These are phyloP conservation scores for Scarus forsteni DNA, from an alignment of 2,797 vertebrate genomes.

Conservation along the genomic window DNA sequence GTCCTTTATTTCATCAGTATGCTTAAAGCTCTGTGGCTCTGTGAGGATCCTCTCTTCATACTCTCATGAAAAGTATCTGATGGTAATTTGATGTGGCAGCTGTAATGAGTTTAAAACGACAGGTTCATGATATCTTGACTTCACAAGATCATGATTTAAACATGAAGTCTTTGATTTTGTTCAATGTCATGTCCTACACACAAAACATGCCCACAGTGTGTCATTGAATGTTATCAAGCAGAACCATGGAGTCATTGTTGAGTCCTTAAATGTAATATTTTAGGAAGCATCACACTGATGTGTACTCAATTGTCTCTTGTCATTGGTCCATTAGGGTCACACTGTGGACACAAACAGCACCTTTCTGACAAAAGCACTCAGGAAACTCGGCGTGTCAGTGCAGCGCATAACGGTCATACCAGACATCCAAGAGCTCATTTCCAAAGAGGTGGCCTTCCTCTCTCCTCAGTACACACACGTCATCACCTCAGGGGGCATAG, in stretches of 20 bases:
- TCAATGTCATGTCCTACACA: slow-evolving; percentile 29
- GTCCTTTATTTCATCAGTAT: slow-evolving; percentile 19
- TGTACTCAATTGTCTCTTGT: slow-evolving; percentile 8
- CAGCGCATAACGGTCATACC: slow-evolving; percentile 91
- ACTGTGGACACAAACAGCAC: slow-evolving; percentile 95
- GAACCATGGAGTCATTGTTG: slow-evolving; percentile 20
- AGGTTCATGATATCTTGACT: slow-evolving; percentile 31
- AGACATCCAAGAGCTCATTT: slow-evolving; percentile 89
- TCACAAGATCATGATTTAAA: slow-evolving; percentile 55
- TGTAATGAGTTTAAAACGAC: slow-evolving; percentile 31
- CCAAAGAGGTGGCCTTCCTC: slow-evolving; percentile 88
- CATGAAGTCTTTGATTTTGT: slow-evolving; percentile 56
- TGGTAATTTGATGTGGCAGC: slow-evolving; percentile 40
- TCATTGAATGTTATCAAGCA: slow-evolving; percentile 31
- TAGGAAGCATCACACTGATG: background rate
- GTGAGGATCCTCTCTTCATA: slow-evolving; percentile 19
- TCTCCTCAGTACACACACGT: slow-evolving; percentile 89
- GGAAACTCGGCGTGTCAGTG: slow-evolving; percentile 90
- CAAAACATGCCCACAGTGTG: slow-evolving; percentile 9
- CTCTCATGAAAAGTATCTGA: slow-evolving; percentile 29
- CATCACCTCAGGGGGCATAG: slow-evolving; percentile 93
- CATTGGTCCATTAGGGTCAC: slow-evolving; percentile 85
- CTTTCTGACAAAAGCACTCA: slow-evolving; percentile 90
- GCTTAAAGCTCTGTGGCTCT: background rate
- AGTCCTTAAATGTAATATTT: slow-evolving; percentile 28